phyloP scores from a whole-genome alignment of 1,140 invertebrate species.

The Pseudachorutes palmiensis region DNA sequence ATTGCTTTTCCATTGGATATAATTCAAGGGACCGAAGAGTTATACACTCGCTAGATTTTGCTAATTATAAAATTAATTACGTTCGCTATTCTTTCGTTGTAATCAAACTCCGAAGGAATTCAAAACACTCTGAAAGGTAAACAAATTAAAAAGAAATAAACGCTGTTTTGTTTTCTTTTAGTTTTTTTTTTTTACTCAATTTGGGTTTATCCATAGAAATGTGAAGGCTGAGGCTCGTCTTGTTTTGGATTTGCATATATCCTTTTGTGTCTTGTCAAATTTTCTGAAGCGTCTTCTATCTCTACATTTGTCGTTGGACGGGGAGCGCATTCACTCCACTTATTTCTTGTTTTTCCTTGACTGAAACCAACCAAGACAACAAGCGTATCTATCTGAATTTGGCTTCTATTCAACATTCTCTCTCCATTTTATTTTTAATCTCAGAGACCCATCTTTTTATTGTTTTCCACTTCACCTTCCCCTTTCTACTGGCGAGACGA shows the following conservation, averaged over 20 bases:
- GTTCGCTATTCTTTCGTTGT: no score
- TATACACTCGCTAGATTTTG: no score
- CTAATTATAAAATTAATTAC: no score
- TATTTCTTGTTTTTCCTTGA: constrained; percentile 4
- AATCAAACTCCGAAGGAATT: no score
- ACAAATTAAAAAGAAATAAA: no score
- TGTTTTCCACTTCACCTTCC: constrained; percentile 12
- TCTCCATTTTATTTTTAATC: constrained; percentile 12
- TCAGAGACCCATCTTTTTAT: constrained; percentile 11
- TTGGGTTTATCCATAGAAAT: no score
- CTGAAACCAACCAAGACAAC: background rate
- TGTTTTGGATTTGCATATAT: no score
- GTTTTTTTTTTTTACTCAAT: no score
- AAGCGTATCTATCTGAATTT: background rate
- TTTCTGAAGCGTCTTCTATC: background rate
- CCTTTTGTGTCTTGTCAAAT: background rate
- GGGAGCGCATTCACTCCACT: background rate
- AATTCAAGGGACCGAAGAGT: no score
- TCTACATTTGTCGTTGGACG: background rate
- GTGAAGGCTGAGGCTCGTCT: no score
- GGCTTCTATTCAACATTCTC: constrained; percentile 9
- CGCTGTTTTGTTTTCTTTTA: no score
- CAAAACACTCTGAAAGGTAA: no score
- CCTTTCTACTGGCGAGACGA: background rate
- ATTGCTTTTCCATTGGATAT: background rate